Base-by-base conservation (phyloP, 92 coral and sea anemone genomes). In the Plumapathes pennacea region DNA sequence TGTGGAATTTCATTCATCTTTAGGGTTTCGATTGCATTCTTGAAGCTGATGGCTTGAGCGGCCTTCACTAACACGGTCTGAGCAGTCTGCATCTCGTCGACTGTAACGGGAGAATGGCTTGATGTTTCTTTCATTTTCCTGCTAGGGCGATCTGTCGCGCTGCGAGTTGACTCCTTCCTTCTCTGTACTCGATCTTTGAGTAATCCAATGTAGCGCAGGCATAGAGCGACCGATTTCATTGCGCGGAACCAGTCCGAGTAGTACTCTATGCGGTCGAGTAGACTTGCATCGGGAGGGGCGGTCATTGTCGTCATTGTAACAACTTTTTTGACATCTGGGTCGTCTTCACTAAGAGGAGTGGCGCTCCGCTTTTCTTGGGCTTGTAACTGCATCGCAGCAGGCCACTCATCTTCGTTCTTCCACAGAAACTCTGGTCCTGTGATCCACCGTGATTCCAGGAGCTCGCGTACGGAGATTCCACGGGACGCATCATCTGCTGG, bases 401-500 rank as follows among this genome's bases (percentile, higher is more conserved):
- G 76, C 76, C 76, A 69, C 18, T 69, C 39, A 26, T 22, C 20
- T 45, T 69, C 68, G 25, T 42, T 22, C 33, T 55, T 27, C 76
- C 76, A 69, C 25, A 69, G 57, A 41, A 69, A 69, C n/a, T 39
- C 76, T 6, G 76, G 76, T 7, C 76, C 76, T 6, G 29, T 32
- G 56, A 69, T 25, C 67, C 76, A 69, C 29, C 65, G 55, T 14
- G 67, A 57, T 9, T 26, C 30, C 5, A 40, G 24, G 47, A 74
- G 39, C n/a, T 53, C 81, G 19, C 47, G 46, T 23, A 73, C 23
- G 18, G 24, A 41, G 17, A 63, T 33, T 1, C 81, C 73, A 0
- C 74, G 50, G 22, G 81, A 74, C 3, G 74, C 72, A 14, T 54
- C 64, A 28, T 74, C 66, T 25, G 74, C 81, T 2, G 81, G 81